A percentile compares a stretch with the other conserved stretches of the same genome.
Conservation (phyloP, 2,888 invertebrate genomes). For the Caenorhabditis panamensis region DNA sequence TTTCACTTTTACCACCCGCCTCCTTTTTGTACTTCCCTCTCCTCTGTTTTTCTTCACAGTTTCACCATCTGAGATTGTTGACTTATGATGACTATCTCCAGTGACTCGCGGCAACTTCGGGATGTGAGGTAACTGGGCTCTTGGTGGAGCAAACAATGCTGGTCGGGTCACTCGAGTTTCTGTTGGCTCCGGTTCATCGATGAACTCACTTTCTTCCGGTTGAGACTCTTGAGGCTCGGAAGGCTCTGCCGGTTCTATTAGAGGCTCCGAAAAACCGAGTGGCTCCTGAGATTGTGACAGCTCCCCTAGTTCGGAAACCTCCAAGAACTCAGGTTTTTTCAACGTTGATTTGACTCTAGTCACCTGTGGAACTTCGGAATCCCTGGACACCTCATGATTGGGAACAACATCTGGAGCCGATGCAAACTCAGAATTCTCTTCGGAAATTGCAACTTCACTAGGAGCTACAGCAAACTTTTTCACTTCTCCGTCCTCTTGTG, state of each 20-base stretch:
- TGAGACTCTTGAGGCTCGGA: slow-evolving; percentile 5
- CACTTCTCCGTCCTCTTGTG: slow-evolving; percentile 18
- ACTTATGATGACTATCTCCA: slow-evolving; percentile 21
- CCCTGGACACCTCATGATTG: background rate
- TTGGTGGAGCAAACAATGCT: slow-evolving; percentile 28
- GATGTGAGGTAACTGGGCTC: slow-evolving; percentile 32
- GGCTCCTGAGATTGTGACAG: background rate
- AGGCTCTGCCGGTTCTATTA: background rate
- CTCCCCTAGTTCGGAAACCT: background rate
- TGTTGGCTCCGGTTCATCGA: background rate
- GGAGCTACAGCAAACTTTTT: slow-evolving; percentile 50
- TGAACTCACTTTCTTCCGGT: slow-evolving; percentile 4
- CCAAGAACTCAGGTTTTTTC: background rate
- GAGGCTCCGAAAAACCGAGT: background rate
- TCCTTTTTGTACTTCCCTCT: slow-evolving; percentile 17
- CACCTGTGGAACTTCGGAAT: background rate
- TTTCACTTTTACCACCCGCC: slow-evolving; percentile 35
- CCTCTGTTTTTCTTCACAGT: slow-evolving; percentile 28
- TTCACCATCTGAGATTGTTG: slow-evolving; percentile 10
- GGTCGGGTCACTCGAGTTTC: background rate
- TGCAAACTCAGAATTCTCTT: slow-evolving; percentile 10
- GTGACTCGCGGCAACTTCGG: slow-evolving; percentile 18
- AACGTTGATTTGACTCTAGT: background rate
- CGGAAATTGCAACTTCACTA: slow-evolving; percentile 34
- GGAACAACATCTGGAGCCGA: background rate